A percentile compares a stretch with the other conserved stretches of the same genome.
Evolutionary conservation across 2,113 vertebrate species (phyloP).

Genomic region (Ammospiza caudacuta): DNA sequence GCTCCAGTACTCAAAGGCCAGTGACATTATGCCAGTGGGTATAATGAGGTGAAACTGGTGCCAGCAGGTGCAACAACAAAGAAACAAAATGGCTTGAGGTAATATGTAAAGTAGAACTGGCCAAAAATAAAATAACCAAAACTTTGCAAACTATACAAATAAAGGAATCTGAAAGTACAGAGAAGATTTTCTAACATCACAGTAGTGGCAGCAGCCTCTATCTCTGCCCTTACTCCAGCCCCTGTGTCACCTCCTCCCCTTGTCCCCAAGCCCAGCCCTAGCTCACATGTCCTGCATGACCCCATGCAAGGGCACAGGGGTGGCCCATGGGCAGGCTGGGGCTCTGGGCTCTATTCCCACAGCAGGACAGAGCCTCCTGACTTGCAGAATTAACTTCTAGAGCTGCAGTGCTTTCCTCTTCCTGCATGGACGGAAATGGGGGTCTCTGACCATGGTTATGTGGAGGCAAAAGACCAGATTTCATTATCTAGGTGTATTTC

Average conservation of each 20-base stretch:
- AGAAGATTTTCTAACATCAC: not conserved
- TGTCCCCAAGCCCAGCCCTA: not conserved
- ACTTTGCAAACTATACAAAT: not conserved
- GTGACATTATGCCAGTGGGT: not conserved
- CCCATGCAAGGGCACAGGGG: not conserved
- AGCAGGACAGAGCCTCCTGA: not conserved
- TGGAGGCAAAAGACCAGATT: not conserved
- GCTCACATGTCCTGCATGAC: not conserved
- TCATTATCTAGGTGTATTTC: not conserved
- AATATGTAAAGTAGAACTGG: not conserved
- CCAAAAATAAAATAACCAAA: not conserved
- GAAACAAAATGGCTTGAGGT: not conserved
- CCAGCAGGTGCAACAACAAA: not conserved
- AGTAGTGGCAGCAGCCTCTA: not conserved
- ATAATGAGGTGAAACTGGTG: not conserved
- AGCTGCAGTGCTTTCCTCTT: not conserved
- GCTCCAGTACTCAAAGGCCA: not conserved
- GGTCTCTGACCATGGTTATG: not conserved
- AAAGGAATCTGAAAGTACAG: not conserved
- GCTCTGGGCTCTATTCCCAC: not conserved
- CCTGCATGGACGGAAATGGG: not conserved
- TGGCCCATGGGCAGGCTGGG: not conserved
- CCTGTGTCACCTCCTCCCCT: rapidly evolving
- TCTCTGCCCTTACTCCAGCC: not conserved
- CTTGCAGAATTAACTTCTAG: not conserved